These are phyloP conservation scores for Drosophila incognita DNA, from an alignment of 2,888 invertebrate species.

Conservation along the genomic window DNA sequence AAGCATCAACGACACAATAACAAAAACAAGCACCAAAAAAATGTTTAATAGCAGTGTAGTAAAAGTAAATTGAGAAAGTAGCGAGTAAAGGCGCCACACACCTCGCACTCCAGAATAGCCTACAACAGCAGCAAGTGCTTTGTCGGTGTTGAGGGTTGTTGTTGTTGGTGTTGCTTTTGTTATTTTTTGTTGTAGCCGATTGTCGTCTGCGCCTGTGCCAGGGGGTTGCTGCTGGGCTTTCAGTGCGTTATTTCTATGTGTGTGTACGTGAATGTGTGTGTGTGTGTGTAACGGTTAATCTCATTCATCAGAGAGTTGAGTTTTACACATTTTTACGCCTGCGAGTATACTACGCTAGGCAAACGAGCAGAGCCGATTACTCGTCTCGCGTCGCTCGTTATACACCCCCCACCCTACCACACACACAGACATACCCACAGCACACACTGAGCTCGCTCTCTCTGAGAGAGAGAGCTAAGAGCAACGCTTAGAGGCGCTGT, in stretches of 20 bases:
- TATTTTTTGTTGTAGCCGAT: slow-evolving; percentile 30
- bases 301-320: slow-evolving; percentile 80
- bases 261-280: slow-evolving; percentile 20
- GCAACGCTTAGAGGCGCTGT: slow-evolving; percentile 49
- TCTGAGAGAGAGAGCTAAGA: slow-evolving; percentile 18
- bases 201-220: slow-evolving; percentile 52
- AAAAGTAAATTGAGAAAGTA: slow-evolving; percentile 49
- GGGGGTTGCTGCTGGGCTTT: slow-evolving; percentile 70
- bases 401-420: neutral
- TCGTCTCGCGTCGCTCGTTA: slow-evolving; percentile 11
- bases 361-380: slow-evolving; percentile 55
- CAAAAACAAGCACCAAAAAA: slow-evolving; percentile 21
- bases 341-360: slow-evolving; percentile 69
- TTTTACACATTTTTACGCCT: slow-evolving; percentile 79
- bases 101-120: slow-evolving; percentile 4
- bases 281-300: slow-evolving; percentile 73
- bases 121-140: slow-evolving; percentile 64
- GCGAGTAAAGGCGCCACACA: slow-evolving; percentile 53
- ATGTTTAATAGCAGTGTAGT: slow-evolving; percentile 30
- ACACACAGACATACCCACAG: neutral
- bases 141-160: slow-evolving; percentile 66
- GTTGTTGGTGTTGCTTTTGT: slow-evolving; percentile 40
- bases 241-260: slow-evolving; percentile 36
- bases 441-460: slow-evolving; percentile 16
- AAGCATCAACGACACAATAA: slow-evolving; percentile 12